A percentile compares a stretch with the other conserved stretches of the same genome.
Evolutionary conservation across 2,797 vertebrate genomes (phyloP).

Genomic region (Falco naumanni): DNA sequence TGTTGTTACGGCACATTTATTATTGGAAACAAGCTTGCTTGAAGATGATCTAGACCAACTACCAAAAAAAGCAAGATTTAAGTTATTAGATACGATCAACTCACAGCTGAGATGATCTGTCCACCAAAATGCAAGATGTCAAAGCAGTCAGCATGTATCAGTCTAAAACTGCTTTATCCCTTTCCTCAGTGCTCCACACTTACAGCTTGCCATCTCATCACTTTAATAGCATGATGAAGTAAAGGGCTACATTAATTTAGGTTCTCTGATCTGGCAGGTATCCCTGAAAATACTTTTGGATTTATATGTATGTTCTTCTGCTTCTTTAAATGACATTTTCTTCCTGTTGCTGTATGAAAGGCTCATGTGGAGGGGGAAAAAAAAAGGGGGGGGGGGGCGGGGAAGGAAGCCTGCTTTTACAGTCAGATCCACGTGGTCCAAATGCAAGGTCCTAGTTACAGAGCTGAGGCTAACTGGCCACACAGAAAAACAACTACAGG

Average conservation of each 20-base stretch:
- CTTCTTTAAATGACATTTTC: neutral
- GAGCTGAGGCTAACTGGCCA: neutral
- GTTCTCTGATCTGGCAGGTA: neutral
- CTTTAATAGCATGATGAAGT: neutral
- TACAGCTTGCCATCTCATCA: neutral
- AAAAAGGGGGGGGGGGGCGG: no score
- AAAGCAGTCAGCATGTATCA: neutral
- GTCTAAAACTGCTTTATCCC: neutral
- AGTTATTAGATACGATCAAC: neutral
- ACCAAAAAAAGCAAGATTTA: neutral
- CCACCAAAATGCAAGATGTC: neutral
- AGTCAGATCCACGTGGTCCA: neutral
- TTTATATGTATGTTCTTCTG: neutral
- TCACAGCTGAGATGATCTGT: neutral
- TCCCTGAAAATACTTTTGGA: neutral
- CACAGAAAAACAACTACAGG: neutral
- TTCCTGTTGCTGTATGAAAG: neutral
- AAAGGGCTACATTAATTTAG: neutral
- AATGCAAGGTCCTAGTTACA: neutral
- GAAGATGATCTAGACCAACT: neutral
- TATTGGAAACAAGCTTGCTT: neutral
- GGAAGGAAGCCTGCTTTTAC: neutral
- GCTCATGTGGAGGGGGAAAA: neutral
- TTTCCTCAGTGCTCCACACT: neutral
- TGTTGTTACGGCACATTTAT: neutral